Evolutionary conservation across 2,888 invertebrate genomes (phyloP).

Genomic region (Hanleya hanleyi): DNA sequence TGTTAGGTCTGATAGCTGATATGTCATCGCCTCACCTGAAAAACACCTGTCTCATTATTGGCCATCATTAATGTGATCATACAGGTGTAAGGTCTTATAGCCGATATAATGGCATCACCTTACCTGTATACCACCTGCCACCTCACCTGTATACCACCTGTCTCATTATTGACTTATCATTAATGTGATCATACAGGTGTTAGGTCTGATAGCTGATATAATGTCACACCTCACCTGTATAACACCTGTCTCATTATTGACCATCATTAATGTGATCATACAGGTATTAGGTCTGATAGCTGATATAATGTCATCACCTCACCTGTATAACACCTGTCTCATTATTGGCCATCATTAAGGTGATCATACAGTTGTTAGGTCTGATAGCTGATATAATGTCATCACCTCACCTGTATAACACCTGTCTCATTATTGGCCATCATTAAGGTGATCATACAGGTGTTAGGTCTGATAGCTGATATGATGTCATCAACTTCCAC

Average conservation of each 20-base stretch:
- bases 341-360: too few relatives aligned
- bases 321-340: too few relatives aligned
- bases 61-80: slow-evolving; percentile 77
- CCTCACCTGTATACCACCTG: not conserved
- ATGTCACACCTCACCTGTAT: slow-evolving; percentile 75
- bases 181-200: not conserved
- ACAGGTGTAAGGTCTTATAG: slow-evolving; percentile 72
- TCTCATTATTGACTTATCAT: not conserved
- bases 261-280: slow-evolving; percentile 78
- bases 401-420: slow-evolving; percentile 75
- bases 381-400: too few relatives aligned
- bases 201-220: not conserved
- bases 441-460: slow-evolving; percentile 78
- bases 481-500: slow-evolving; percentile 67
- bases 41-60: slow-evolving; percentile 78
- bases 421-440: slow-evolving; percentile 80
- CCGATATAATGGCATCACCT: slow-evolving; percentile 40
- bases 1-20: slow-evolving; percentile 66
- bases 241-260: slow-evolving; percentile 79
- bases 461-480: slow-evolving; percentile 72
- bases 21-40: slow-evolving; percentile 72
- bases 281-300: too few relatives aligned
- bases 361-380: too few relatives aligned
- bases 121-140: not conserved
- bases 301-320: too few relatives aligned